phyloP scores from a whole-genome alignment of 2,113 vertebrate genomes.

The Chionis minor region DNA sequence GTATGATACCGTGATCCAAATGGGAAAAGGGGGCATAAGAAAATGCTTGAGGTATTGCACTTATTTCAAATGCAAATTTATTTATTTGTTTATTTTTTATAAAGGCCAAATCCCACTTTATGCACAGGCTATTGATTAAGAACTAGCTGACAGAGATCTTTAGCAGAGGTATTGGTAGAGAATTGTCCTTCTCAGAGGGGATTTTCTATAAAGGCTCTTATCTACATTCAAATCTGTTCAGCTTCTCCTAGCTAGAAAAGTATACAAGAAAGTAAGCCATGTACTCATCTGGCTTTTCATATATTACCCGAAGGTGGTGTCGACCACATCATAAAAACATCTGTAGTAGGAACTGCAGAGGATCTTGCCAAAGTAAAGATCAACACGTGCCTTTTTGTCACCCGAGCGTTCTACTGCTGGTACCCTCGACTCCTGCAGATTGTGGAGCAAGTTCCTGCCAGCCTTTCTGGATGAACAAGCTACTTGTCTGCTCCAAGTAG shows the following conservation, averaged over 20 bases:
- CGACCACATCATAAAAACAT: neutral
- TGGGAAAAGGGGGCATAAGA: neutral
- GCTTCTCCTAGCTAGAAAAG: neutral
- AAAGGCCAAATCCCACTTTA: neutral
- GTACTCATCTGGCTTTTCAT: neutral
- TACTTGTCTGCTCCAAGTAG: neutral
- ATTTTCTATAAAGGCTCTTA: neutral
- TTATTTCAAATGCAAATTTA: slow-evolving; percentile 2
- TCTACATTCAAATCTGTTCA: neutral
- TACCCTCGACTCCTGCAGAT: neutral
- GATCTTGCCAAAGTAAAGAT: neutral
- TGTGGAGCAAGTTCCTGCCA: neutral
- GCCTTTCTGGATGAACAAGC: neutral
- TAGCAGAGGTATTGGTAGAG: neutral
- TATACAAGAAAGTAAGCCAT: neutral
- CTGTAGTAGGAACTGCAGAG: neutral
- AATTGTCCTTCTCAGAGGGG: slow-evolving; percentile 9
- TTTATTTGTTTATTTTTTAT: neutral
- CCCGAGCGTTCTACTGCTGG: neutral
- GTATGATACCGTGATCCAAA: neutral
- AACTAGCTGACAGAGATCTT: slow-evolving; percentile 6
- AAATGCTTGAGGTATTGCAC: neutral
- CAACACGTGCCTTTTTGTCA: neutral
- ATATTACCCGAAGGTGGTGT: neutral
- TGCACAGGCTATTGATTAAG: neutral